Evolutionary conservation across 2,113 vertebrate species (phyloP).

Genomic region (Takifugu bimaculatus): DNA sequence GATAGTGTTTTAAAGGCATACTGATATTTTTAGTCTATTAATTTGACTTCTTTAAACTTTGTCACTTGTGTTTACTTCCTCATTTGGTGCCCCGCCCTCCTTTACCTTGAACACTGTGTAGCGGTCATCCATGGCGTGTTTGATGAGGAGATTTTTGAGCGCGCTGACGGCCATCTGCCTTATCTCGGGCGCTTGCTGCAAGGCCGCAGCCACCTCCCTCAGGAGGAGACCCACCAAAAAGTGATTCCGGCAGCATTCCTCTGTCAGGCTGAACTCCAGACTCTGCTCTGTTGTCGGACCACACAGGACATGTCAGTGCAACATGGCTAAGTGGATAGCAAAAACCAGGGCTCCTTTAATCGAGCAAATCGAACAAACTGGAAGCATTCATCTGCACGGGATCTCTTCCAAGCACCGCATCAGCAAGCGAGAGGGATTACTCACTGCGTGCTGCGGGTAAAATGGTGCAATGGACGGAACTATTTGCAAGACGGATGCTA

Average conservation of each 20-base stretch:
- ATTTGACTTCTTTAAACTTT: not conserved
- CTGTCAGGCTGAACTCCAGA: slow-evolving; percentile 90
- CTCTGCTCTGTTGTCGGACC: slow-evolving; percentile 80
- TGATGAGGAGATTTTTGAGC: slow-evolving; percentile 92
- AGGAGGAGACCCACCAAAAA: slow-evolving; percentile 93
- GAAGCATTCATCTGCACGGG: too few relatives aligned
- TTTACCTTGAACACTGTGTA: slow-evolving; percentile 77
- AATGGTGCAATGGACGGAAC: too few relatives aligned
- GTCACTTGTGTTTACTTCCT: not conserved
- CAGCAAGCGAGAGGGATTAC: too few relatives aligned
- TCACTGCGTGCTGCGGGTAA: too few relatives aligned
- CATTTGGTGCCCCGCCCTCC: not conserved
- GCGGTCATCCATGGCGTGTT: slow-evolving; percentile 92
- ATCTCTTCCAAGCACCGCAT: too few relatives aligned
- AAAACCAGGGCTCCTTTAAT: too few relatives aligned
- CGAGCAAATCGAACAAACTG: too few relatives aligned
- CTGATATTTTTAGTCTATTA: too few relatives aligned
- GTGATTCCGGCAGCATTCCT: slow-evolving; percentile 93
- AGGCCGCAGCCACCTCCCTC: slow-evolving; percentile 84
- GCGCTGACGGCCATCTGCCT: slow-evolving; percentile 84
- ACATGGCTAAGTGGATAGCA: not conserved
- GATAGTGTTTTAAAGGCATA: too few relatives aligned
- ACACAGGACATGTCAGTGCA: slow-evolving; percentile 1
- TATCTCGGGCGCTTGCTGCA: slow-evolving; percentile 86
- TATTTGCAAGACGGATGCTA: too few relatives aligned